Conservation (phyloP, 2,113 vertebrate genomes). For the Microcebus lehilahytsara region DNA sequence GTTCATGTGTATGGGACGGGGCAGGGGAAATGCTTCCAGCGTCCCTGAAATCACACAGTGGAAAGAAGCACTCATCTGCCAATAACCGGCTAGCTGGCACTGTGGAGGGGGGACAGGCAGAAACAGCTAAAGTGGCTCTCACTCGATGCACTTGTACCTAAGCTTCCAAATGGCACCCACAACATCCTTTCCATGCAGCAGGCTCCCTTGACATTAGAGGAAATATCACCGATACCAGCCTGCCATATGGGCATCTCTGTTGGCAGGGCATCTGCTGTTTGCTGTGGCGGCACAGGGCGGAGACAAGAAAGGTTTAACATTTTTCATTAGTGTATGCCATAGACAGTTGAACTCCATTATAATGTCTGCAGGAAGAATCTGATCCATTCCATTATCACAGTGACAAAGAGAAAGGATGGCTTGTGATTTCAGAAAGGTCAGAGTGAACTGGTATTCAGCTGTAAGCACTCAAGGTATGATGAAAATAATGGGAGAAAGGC, state of each 20-base stretch:
- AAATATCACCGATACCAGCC: conserved; percentile 74
- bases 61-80: neutral
- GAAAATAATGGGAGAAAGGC: conserved; percentile 73
- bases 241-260: conserved; percentile 70
- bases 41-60: neutral
- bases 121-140: conserved; percentile 49
- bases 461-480: conserved; percentile 78
- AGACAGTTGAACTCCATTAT: conserved; percentile 87
- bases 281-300: conserved; percentile 66
- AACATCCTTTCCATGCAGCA: conserved; percentile 35
- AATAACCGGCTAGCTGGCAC: neutral
- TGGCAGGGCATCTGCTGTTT: conserved; percentile 74
- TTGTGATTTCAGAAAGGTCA: conserved; percentile 88
- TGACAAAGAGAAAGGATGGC: conserved; percentile 86
- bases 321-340: conserved; percentile 85
- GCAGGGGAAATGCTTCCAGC: neutral
- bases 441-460: conserved; percentile 80
- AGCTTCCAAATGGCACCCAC: conserved; percentile 57
- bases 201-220: conserved; percentile 66
- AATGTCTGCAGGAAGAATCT: conserved; percentile 86
- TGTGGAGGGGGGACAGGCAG: neutral
- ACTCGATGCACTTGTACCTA: conserved; percentile 33
- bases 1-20: fast-evolving
- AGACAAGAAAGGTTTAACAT: conserved; percentile 82
- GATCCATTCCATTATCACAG: conserved; percentile 84